A percentile compares a stretch with the other conserved stretches of the same genome.
phyloP scores from a whole-genome alignment of 2,797 vertebrate species.

The Crax fasciolata region DNA sequence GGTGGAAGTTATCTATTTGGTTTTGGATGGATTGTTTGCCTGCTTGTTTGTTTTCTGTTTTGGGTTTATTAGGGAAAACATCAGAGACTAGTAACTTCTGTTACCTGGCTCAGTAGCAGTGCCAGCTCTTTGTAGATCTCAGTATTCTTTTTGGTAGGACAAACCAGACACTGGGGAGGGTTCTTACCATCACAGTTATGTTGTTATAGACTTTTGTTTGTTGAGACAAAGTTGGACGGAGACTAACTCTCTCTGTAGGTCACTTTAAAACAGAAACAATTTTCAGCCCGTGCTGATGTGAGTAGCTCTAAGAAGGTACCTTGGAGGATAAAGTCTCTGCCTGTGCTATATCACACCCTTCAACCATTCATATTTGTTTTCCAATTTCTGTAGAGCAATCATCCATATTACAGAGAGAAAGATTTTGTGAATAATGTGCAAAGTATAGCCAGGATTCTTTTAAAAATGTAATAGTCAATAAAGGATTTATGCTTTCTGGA shows the following conservation, averaged over 20 bases:
- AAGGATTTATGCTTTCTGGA: slow-evolving; percentile 64
- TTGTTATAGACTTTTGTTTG: neutral
- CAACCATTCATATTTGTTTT: slow-evolving; percentile 22
- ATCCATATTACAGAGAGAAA: slow-evolving; percentile 55
- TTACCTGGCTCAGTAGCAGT: neutral
- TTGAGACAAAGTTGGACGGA: neutral
- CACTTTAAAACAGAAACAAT: neutral
- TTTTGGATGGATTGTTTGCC: neutral
- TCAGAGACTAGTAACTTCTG: neutral
- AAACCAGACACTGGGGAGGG: neutral
- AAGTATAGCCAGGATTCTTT: slow-evolving; percentile 36
- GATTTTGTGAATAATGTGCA: slow-evolving; percentile 28
- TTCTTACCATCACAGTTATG: neutral
- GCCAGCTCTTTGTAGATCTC: neutral
- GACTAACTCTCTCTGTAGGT: neutral
- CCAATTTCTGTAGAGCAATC: neutral
- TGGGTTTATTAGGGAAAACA: neutral
- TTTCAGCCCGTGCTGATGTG: neutral
- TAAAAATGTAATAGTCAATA: slow-evolving; percentile 48
- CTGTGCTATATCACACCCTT: neutral
- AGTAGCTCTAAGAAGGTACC: neutral
- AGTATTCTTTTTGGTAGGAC: neutral
- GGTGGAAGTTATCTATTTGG: neutral
- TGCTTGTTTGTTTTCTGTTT: neutral
- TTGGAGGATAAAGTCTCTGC: neutral